Percentiles rank a stretch among this genome's conserved stretches.
Conservation (phyloP, 2,113 vertebrate genomes). For the Copsychus sechellarum region DNA sequence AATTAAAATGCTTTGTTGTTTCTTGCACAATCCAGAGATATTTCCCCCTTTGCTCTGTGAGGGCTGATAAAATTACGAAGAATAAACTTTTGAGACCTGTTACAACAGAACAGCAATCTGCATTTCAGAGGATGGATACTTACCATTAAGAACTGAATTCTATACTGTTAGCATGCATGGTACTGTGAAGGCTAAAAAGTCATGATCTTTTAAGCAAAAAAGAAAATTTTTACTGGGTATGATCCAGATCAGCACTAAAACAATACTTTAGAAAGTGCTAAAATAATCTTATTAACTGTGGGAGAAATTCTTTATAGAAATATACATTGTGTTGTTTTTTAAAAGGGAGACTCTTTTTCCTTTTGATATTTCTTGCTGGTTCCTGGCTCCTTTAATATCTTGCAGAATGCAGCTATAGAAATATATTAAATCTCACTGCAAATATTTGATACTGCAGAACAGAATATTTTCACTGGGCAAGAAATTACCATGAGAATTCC, state of each 20-base stretch:
- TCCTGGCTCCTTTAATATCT: not conserved
- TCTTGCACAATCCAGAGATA: not conserved
- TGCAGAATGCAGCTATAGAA: not conserved
- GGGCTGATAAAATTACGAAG: not conserved
- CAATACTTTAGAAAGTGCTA: not conserved
- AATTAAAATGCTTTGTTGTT: not conserved
- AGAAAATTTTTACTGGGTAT: not conserved
- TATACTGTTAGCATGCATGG: not conserved
- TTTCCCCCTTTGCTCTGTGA: not conserved
- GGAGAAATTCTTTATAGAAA: not conserved
- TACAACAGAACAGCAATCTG: not conserved
- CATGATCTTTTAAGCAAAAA: not conserved
- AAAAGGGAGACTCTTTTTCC: not conserved
- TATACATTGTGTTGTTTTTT: not conserved
- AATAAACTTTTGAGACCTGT: not conserved
- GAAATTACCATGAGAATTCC: not conserved
- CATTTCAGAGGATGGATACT: not conserved
- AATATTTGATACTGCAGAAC: not conserved
- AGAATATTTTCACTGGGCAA: not conserved
- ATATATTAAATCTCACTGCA: slow-evolving; percentile 9
- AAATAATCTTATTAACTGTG: not conserved
- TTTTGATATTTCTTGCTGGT: not conserved
- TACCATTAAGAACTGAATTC: not conserved
- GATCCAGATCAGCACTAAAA: not conserved
- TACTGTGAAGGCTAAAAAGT: not conserved